Percentiles rank a stretch among this genome's conserved stretches.
Evolutionary conservation across 2,888 invertebrate species (phyloP).

Genomic region (Macrosoma leucophasiata): DNA sequence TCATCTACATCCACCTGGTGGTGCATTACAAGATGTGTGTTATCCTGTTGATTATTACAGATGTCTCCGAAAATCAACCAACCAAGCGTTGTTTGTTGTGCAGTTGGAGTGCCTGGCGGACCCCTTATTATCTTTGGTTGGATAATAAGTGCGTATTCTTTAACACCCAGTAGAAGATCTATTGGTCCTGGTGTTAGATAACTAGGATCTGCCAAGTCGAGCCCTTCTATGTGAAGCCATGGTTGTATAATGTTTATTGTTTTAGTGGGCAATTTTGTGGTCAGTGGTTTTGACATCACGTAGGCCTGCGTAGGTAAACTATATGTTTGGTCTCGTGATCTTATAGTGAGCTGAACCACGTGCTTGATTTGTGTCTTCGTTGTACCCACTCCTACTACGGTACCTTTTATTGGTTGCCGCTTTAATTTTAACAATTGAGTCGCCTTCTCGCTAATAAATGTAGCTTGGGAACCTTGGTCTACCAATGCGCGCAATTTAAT

Average conservation of each 20-base stretch:
- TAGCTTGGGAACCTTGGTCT: slow-evolving; percentile 21
- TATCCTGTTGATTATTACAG: not conserved
- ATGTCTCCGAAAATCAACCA: slow-evolving; percentile 22
- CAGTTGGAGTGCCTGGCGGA: slow-evolving; percentile 22
- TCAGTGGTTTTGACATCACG: slow-evolving; percentile 8
- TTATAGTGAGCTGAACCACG: slow-evolving; percentile 6
- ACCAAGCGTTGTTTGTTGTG: slow-evolving; percentile 21
- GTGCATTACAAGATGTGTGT: too few relatives aligned
- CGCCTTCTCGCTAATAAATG: slow-evolving; percentile 20
- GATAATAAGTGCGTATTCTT: slow-evolving; percentile 6
- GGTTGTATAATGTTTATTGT: not conserved
- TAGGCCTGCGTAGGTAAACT: slow-evolving; percentile 3
- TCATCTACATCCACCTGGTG: too few relatives aligned
- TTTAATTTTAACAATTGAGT: slow-evolving; percentile 14
- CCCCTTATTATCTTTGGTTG: slow-evolving; percentile 12
- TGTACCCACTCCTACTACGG: slow-evolving; percentile 8
- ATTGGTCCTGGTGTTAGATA: slow-evolving; percentile 21
- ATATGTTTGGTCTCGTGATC: slow-evolving; percentile 3
- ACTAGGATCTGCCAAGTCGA: slow-evolving; percentile 22
- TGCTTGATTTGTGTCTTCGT: slow-evolving; percentile 8
- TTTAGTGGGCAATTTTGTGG: slow-evolving; percentile 5
- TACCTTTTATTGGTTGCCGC: slow-evolving; percentile 2
- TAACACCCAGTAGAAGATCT: slow-evolving; percentile 27
- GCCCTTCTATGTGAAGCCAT: slow-evolving; percentile 19
- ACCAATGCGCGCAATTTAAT: slow-evolving; percentile 16